Conservation (phyloP, 2,113 vertebrate species). For the Amblyornis subalaris region DNA sequence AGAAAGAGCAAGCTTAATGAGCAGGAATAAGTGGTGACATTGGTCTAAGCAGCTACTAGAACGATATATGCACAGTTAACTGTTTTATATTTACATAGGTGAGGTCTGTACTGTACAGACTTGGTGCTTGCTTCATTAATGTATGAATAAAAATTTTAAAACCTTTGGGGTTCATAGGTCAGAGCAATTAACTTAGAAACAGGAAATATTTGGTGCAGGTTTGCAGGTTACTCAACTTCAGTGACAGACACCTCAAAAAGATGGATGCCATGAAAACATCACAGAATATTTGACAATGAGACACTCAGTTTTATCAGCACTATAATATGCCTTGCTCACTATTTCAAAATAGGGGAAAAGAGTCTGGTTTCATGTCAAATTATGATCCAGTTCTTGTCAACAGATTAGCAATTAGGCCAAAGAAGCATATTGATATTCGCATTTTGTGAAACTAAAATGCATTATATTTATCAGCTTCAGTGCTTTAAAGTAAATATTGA, state of each 20-base stretch:
- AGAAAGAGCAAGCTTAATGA: background rate
- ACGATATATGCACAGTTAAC: background rate
- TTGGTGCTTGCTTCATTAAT: background rate
- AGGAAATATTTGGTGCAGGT: background rate
- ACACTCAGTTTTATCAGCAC: background rate
- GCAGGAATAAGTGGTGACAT: background rate
- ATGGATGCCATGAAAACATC: background rate
- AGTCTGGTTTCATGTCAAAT: background rate
- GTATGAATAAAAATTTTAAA: background rate
- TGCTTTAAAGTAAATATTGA: constrained; percentile 27
- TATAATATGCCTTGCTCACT: background rate
- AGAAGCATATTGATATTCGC: background rate
- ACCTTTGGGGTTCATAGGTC: background rate
- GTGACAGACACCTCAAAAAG: background rate
- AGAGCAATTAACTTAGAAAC: background rate
- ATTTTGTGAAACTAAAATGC: background rate
- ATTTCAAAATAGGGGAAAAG: background rate
- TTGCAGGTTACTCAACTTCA: background rate
- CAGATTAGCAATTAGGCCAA: constrained; percentile 8
- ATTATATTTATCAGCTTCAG: background rate
- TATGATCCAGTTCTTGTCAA: constrained; percentile 20
- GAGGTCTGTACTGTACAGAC: background rate
- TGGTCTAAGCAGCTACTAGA: background rate
- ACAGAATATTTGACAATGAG: background rate
- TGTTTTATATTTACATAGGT: background rate